phyloP scores from a whole-genome alignment of 2,888 invertebrate genomes.

The Euclidia mi region DNA sequence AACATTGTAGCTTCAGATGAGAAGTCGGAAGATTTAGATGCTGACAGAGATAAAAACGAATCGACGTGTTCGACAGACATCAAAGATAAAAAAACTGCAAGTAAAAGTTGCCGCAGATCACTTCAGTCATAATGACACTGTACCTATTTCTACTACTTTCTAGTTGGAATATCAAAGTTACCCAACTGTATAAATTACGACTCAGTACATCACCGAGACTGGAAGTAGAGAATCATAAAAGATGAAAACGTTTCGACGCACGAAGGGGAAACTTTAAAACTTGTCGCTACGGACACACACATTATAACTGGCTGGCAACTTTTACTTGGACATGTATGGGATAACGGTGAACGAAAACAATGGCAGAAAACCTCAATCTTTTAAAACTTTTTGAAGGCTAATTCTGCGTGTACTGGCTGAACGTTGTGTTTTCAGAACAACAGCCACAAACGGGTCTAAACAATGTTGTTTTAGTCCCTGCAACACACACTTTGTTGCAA shows the following conservation, averaged over 20 bases:
- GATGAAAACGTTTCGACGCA: conserved; percentile 8
- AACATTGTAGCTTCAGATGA: too few relatives aligned
- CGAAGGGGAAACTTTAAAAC: conserved; percentile 16
- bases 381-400: too few relatives aligned
- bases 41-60: too few relatives aligned
- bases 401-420: too few relatives aligned
- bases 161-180: conserved; percentile 4
- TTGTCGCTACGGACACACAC: conserved; percentile 1
- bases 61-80: too few relatives aligned
- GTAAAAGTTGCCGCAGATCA: conserved; percentile 1
- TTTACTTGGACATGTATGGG: conserved; percentile 14
- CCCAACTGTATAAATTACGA: conserved; percentile 13
- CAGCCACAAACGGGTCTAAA: too few relatives aligned
- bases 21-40: too few relatives aligned
- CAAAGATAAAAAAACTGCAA: conserved; percentile 9
- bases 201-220: conserved; percentile 5
- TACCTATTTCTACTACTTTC: too few relatives aligned
- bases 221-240: conserved; percentile 13
- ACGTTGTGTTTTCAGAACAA: too few relatives aligned
- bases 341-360: conserved; percentile 2
- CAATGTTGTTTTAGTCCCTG: too few relatives aligned
- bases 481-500: too few relatives aligned
- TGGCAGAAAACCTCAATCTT: not conserved
- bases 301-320: conserved; percentile 17
- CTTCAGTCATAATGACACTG: conserved; percentile 7